Evolutionary conservation across 2,888 invertebrate species (phyloP).

Genomic region (Machimus rusticus): DNA sequence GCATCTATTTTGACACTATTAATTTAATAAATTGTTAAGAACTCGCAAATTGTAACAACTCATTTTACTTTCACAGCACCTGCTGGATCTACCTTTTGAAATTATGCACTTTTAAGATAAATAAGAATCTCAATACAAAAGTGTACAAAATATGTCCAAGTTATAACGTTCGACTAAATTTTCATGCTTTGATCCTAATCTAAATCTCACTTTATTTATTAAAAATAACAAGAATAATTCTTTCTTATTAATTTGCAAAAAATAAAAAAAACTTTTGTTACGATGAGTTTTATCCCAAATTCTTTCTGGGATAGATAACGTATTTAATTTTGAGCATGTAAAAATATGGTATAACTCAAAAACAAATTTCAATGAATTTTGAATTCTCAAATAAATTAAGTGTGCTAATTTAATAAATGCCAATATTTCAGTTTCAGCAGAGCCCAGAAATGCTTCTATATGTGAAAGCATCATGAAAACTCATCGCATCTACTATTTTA

Average conservation of each 20-base stretch:
- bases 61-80: background rate
- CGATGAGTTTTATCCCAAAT: background rate
- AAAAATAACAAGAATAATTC: background rate
- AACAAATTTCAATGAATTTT: background rate
- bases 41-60: background rate
- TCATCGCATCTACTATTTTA: background rate
- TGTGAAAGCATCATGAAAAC: background rate
- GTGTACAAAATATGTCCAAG: background rate
- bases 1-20: background rate
- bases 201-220: background rate
- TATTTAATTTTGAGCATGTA: background rate
- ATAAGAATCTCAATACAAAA: constrained; percentile 15
- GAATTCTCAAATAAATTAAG: background rate
- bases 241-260: background rate
- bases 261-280: background rate
- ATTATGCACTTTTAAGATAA: background rate
- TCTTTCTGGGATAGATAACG: background rate
- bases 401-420: background rate
- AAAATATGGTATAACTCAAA: background rate
- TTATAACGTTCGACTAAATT: constrained; percentile 10
- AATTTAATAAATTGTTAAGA: background rate
- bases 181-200: constrained; percentile 8
- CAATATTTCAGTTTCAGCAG: background rate
- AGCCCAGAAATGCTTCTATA: background rate
- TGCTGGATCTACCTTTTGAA: background rate